Percentiles rank a stretch among this genome's conserved stretches.
phyloP scores from a whole-genome alignment of 2,113 vertebrate species.

The Brachypteracias leptosomus region DNA sequence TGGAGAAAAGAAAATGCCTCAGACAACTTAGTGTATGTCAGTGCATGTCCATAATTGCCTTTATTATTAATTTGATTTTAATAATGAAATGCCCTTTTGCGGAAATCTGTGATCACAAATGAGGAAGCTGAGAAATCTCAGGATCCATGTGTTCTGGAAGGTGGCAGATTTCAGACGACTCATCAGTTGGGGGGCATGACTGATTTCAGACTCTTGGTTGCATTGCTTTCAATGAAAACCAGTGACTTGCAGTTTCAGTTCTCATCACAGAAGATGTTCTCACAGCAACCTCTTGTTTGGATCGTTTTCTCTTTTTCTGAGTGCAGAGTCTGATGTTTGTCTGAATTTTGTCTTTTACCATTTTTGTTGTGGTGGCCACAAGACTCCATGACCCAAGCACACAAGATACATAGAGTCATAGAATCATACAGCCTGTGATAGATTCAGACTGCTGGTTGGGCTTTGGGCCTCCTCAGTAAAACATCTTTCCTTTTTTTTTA shows the following conservation, averaged over 20 bases:
- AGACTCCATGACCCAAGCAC: background rate
- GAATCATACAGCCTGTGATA: background rate
- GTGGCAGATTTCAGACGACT: constrained; percentile 2
- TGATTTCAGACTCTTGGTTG: constrained; percentile 66
- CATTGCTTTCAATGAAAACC: constrained; percentile 65
- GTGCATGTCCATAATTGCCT: background rate
- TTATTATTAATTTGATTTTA: background rate
- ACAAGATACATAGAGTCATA: accelerated
- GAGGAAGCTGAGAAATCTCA: constrained; percentile 25
- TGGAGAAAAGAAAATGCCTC: background rate
- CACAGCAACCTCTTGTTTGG: constrained; percentile 46
- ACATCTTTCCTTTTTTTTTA: background rate
- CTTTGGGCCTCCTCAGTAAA: background rate
- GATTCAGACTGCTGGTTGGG: background rate
- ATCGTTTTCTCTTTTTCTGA: constrained; percentile 44
- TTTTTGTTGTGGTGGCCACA: background rate
- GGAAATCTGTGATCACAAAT: background rate
- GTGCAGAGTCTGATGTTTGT: background rate
- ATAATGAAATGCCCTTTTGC: background rate
- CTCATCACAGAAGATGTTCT: constrained; percentile 53
- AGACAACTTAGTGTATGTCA: background rate
- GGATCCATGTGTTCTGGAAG: constrained; percentile 34
- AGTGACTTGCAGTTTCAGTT: constrained; percentile 68
- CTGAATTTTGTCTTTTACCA: background rate
- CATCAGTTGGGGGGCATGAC: constrained; percentile 56